Evolutionary conservation across 2,797 vertebrate genomes (phyloP).

Genomic region (Ficedula albicollis): DNA sequence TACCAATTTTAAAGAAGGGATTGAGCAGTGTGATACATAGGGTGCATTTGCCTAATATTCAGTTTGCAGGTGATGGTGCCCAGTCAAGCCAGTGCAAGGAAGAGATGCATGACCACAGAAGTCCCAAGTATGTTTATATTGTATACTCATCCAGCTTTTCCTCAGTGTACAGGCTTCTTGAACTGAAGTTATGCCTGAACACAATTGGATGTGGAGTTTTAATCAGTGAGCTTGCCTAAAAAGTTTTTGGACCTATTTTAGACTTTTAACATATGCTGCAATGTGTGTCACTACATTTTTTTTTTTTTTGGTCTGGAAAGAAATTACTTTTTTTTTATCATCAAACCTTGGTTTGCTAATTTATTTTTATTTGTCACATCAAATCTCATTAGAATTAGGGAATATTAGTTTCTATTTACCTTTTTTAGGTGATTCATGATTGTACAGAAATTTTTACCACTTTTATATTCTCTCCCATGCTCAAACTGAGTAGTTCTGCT

Average conservation of each 20-base stretch:
- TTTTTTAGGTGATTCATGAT: neutral
- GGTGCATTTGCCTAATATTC: neutral
- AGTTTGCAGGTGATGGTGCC: neutral
- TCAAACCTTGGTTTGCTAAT: neutral
- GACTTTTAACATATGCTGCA: neutral
- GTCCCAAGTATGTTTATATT: neutral
- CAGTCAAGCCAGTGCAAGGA: neutral
- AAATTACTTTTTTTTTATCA: neutral
- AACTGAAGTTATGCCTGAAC: neutral
- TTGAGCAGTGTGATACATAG: neutral
- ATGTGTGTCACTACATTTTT: neutral
- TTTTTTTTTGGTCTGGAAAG: neutral
- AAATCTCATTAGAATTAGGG: neutral
- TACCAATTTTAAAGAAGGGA: neutral
- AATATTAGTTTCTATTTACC: neutral
- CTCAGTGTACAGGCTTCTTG: neutral
- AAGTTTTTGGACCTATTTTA: neutral
- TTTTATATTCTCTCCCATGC: neutral
- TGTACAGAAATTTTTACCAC: neutral
- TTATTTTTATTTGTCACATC: neutral
- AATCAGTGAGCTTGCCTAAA: neutral
- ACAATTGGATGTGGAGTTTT: neutral
- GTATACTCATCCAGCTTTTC: neutral
- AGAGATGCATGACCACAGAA: neutral
- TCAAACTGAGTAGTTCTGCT: neutral